Evolutionary conservation across 2,888 invertebrate genomes (phyloP), one percentile per base, ranked within the genome.

Genomic region (Pachliopta kotzebuea): DNA sequence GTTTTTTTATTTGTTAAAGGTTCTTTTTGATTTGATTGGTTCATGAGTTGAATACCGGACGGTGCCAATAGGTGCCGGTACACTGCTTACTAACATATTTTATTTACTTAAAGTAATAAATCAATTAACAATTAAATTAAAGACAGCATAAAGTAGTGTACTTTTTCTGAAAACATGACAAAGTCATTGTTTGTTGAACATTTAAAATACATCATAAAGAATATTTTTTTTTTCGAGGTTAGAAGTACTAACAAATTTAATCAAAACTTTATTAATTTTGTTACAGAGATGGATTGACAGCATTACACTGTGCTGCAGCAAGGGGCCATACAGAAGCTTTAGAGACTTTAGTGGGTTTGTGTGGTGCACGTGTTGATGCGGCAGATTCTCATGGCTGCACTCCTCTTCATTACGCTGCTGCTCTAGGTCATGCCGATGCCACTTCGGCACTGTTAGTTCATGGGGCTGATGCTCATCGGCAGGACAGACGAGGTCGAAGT

Each of bases 241-340:
- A 31, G 9, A 31, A 57, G 3, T 17, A n/a, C 21, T 18, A 18
- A 42, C 18, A 42, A 18, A 18, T 18, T 18, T n/a, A 45, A n/a
- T 6, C 6, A 45, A n/a, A 18, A 6, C 18, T 26, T n/a, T n/a
- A n/a, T n/a, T n/a, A n/a, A n/a, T n/a, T 54, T 54, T 54, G 18
- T n/a, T n/a, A n/a, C 84, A 97, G 97, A 80, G 99, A 99, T 80
- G 98, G 98, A 0, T 90, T 99, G 7, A 98, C 98, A 61, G 98
- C 98, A 0, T 87, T 99, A 29, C 99, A 99, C 80, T 99, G 99
- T 84, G 98, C 99, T 0, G 98, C 99, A 0, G 98, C 98, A 1
- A 94, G 99, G 63, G 99, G 99, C 0, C 98, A 99, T 81, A 96
- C 96, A 0, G 96, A 97, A 77, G 98, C 98, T 75, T 93, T 98